These are phyloP conservation scores for Fabriciana adippe DNA, from an alignment of 2,888 invertebrate species.

Conservation along the genomic window DNA sequence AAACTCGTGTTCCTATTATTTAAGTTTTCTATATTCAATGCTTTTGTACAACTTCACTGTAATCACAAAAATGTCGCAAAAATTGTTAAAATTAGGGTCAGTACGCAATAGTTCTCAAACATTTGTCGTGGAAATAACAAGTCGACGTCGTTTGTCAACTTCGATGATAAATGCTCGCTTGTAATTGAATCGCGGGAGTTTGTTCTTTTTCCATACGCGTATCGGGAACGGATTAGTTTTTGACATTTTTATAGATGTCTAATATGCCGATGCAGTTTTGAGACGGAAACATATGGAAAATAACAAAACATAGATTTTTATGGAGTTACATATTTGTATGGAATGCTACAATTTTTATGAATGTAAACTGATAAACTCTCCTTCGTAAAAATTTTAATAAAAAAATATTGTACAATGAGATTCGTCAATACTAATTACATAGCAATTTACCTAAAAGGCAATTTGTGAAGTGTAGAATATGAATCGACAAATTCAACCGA, in stretches of 20 bases:
- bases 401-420: no score
- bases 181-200: slow-evolving; percentile 50
- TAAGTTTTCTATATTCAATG: not conserved
- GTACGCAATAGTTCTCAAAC: slow-evolving; percentile 48
- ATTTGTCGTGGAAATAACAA: slow-evolving; percentile 52
- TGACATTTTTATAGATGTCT: slow-evolving; percentile 38
- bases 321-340: not conserved
- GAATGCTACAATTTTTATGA: not conserved
- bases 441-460: no score
- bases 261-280: slow-evolving; percentile 16
- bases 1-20: not conserved
- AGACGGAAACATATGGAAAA: not conserved
- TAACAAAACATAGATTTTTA: not conserved
- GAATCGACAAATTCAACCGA: no score
- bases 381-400: no score
- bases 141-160: slow-evolving; percentile 52
- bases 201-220: slow-evolving; percentile 39
- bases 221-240: slow-evolving; percentile 39
- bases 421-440: no score
- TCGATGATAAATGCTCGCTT: slow-evolving; percentile 51
- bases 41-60: not conserved
- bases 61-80: slow-evolving; percentile 30
- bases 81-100: slow-evolving; percentile 43
- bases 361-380: no score
- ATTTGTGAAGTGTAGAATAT: no score